These are phyloP conservation scores for Agrenia bidenticulata DNA, from an alignment of 2,888 invertebrate species.

Conservation along the genomic window DNA sequence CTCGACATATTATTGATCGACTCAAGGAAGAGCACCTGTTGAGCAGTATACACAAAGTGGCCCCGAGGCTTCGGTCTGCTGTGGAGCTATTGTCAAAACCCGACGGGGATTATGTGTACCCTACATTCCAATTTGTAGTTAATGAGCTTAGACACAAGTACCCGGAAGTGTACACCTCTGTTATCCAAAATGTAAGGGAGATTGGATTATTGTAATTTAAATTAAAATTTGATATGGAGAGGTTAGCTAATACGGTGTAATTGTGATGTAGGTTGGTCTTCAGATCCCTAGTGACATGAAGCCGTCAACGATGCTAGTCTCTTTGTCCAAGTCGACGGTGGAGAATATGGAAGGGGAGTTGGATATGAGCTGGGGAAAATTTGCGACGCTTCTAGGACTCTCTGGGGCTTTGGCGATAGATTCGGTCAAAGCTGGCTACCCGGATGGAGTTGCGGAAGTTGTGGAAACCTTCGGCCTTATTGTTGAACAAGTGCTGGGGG, in stretches of 20 bases:
- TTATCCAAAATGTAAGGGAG: constrained; percentile 44
- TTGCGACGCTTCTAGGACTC: constrained; percentile 44
- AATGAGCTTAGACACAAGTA: constrained; percentile 46
- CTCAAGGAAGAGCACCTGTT: constrained; percentile 45
- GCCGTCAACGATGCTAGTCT: constrained; percentile 48
- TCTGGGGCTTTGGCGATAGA: constrained; percentile 43
- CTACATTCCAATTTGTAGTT: constrained; percentile 47
- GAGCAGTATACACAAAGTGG: constrained; percentile 49
- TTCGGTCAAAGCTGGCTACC: constrained; percentile 46
- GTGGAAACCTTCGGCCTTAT: constrained; percentile 51
- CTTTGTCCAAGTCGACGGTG: constrained; percentile 46
- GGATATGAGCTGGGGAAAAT: constrained; percentile 50
- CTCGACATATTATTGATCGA: constrained; percentile 50
- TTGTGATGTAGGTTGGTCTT: constrained; percentile 34
- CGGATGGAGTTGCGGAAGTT: constrained; percentile 50
- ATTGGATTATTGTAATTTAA: no score
- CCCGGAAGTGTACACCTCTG: constrained; percentile 48
- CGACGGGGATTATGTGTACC: constrained; percentile 50
- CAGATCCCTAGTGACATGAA: constrained; percentile 47
- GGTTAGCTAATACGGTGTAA: neutral
- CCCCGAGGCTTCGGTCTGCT: constrained; percentile 50
- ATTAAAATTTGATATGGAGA: no score
- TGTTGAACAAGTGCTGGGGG: constrained; percentile 50
- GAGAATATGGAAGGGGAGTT: constrained; percentile 44
- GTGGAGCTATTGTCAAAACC: constrained; percentile 51